These are phyloP conservation scores for Apomyelois bistriatella DNA, from an alignment of 2,888 invertebrate genomes.

Conservation along the genomic window DNA sequence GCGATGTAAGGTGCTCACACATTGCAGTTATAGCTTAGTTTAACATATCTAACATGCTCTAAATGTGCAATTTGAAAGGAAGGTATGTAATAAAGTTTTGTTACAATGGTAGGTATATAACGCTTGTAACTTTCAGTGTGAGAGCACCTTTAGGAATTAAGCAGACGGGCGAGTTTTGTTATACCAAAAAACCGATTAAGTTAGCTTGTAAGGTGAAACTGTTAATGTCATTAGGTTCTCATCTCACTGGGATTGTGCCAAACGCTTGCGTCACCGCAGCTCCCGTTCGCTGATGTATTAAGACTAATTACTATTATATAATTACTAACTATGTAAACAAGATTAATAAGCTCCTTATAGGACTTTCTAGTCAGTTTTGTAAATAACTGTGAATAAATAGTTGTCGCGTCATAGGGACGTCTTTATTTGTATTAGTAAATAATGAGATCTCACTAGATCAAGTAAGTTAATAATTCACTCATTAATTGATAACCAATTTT, in stretches of 20 bases:
- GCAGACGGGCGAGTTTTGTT: slow-evolving; percentile 46
- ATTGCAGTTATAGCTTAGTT: background rate
- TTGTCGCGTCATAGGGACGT: slow-evolving; percentile 67
- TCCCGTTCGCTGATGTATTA: slow-evolving; percentile 57
- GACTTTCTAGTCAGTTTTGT: slow-evolving; percentile 76
- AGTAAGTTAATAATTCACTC: slow-evolving; percentile 75
- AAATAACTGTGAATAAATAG: slow-evolving; percentile 78
- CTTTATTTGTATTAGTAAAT: slow-evolving; percentile 73
- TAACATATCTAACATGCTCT: background rate
- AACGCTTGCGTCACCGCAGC: slow-evolving; percentile 63
- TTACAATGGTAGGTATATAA: background rate
- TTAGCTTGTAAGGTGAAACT: slow-evolving; percentile 46
- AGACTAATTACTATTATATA: slow-evolving; percentile 60
- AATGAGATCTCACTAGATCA: slow-evolving; percentile 77
- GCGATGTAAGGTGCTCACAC: background rate
- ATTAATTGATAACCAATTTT: slow-evolving; percentile 76
- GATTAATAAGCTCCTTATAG: slow-evolving; percentile 61
- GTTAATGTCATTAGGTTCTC: slow-evolving; percentile 54
- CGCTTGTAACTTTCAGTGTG: background rate
- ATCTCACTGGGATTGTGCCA: slow-evolving; percentile 71
- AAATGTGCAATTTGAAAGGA: background rate
- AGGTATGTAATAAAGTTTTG: background rate
- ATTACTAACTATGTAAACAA: slow-evolving; percentile 50
- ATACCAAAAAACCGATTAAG: slow-evolving; percentile 41
- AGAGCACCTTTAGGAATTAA: slow-evolving; percentile 22